Conservation (phyloP, 2,113 vertebrate species). For the Eurypyga helias region DNA sequence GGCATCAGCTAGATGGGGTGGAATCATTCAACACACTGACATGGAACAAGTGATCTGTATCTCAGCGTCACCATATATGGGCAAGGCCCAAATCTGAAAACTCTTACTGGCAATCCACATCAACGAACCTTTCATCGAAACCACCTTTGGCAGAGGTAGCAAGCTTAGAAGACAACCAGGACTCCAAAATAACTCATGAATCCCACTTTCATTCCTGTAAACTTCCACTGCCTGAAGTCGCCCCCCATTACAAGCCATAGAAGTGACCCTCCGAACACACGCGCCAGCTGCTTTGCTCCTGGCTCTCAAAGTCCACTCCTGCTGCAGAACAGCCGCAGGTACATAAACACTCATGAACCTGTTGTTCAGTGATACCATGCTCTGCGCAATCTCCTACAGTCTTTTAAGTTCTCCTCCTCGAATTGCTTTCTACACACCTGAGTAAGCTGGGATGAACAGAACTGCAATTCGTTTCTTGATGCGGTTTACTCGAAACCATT, state of each 20-base stretch:
- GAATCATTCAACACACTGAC: background rate
- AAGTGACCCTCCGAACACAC: background rate
- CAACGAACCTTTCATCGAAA: background rate
- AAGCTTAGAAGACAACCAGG: background rate
- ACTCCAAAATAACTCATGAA: background rate
- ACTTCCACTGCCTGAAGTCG: background rate
- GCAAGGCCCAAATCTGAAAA: background rate
- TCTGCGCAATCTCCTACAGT: background rate
- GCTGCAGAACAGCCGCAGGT: background rate
- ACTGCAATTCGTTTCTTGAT: background rate
- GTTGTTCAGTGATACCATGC: background rate
- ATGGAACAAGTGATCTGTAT: background rate
- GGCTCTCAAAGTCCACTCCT: background rate
- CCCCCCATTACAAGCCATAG: background rate
- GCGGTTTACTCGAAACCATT: background rate
- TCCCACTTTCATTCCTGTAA: background rate
- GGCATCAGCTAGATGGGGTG: background rate
- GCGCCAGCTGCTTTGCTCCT: background rate
- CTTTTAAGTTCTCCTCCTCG: background rate
- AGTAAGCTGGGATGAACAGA: background rate
- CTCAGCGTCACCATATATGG: too few relatives aligned
- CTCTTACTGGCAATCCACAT: background rate
- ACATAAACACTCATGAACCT: background rate
- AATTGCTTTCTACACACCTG: too few relatives aligned
- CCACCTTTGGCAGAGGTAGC: background rate